Base-by-base conservation (phyloP, 2,888 invertebrate genomes). In the Netelia fuscicornis region DNA sequence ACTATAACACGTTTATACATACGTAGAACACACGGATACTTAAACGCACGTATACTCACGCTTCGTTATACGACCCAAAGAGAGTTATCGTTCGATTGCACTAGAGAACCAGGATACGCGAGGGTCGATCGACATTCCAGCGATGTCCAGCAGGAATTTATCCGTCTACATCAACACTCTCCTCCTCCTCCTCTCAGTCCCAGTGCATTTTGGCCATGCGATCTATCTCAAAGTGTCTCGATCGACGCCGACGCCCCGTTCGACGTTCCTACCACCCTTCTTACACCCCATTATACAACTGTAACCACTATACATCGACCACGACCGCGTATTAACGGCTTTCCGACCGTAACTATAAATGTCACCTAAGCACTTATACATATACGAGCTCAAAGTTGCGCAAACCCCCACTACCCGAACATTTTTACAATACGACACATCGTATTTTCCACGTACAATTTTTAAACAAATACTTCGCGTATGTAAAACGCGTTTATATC, bases 121-220 rank as follows among this genome's bases (percentile, higher is more conserved):
- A 72, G 80, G 77, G 68, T 81, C 81, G 56, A 81, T 81, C 78
- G 81, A 70, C 84, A 84, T 84, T 81, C 84, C 84, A 52, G 74
- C 56, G 62, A 62, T 62, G 30, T 84, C 72, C 54, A 56, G 65
- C 54, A 70, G 77, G 56, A 84, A 81, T 84, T 84, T 74, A 70
- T 77, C 65, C 65, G 62, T 44, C 23, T 68, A 62, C 72, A 60
- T 70, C 74, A 70, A 58, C 78, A n/a, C 30, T 65, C 42, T 48
- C 30, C n/a, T 25, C 20, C 20, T 20, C 20, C 20, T 20, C 67
- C 67, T 48, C 52, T 8, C 64, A 37, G 10, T 77, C 54, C 52
- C 30, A 56, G 9, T 65, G 25, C 52, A 64, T 84, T 77, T 81
- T 81, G 52, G 71, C 56, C 5, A 8, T 42, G 71, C 72, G 70